These are phyloP conservation scores for Nematolebias whitei DNA, from an alignment of 2,113 vertebrate genomes.

Conservation along the genomic window DNA sequence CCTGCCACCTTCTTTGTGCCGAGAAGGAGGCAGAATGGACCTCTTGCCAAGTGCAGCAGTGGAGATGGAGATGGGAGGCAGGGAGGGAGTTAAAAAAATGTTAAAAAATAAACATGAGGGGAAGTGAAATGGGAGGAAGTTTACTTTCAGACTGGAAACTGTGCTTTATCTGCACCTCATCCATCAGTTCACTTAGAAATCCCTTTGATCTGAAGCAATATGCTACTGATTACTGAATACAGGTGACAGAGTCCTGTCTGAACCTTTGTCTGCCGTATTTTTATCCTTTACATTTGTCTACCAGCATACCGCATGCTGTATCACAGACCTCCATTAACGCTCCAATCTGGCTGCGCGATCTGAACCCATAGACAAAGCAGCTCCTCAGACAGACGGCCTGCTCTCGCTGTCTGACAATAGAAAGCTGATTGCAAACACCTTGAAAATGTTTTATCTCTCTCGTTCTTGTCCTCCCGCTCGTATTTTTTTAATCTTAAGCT, in stretches of 20 bases:
- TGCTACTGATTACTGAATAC: conserved; percentile 37
- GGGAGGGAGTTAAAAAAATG: conserved; percentile 24
- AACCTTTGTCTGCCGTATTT: conserved; percentile 39
- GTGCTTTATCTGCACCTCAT: conserved; percentile 64
- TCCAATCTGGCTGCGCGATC: conserved; percentile 41
- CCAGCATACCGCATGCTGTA: conserved; percentile 45
- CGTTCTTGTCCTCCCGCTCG: conserved; percentile 42
- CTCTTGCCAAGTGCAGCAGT: conserved; percentile 37
- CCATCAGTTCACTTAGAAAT: conserved; percentile 56
- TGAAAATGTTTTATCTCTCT: conserved; percentile 62
- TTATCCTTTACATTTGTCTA: conserved; percentile 50
- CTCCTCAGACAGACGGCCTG: conserved; percentile 37
- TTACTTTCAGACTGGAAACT: conserved; percentile 69
- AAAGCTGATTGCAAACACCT: conserved; percentile 75
- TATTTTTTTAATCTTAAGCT: conserved; percentile 73
- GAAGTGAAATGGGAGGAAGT: conserved; percentile 65
- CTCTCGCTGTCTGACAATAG: conserved; percentile 56
- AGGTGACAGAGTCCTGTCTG: neutral
- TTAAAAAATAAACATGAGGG: conserved; percentile 45
- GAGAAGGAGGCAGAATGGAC: conserved; percentile 62
- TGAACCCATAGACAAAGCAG: conserved; percentile 48
- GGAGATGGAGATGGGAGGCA: conserved; percentile 46
- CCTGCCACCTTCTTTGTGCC: conserved; percentile 77
- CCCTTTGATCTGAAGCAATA: conserved; percentile 47
- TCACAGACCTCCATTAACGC: conserved; percentile 59